Conservation (phyloP, 2,113 vertebrate genomes). For the Ploceus nigricollis region DNA sequence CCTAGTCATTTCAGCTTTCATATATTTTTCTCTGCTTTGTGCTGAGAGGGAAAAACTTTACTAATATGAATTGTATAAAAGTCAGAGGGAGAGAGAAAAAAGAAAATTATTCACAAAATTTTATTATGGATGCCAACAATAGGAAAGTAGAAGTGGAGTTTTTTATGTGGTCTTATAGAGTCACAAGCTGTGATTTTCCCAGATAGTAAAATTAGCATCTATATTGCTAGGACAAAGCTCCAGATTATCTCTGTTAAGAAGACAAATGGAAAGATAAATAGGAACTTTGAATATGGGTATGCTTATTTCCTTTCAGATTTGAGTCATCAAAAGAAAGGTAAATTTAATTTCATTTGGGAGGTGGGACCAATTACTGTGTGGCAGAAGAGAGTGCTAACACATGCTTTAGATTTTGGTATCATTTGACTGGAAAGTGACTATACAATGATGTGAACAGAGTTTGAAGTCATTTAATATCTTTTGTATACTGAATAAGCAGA, state of each 20-base stretch:
- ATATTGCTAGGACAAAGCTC: conserved; percentile 5
- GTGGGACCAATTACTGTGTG: conserved; percentile 1
- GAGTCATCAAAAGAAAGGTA: conserved; percentile 25
- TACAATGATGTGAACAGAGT: neutral
- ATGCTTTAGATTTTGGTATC: neutral
- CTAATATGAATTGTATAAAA: neutral
- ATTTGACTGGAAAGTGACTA: neutral
- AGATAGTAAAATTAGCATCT: conserved; percentile 34
- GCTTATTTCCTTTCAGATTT: conserved; percentile 3
- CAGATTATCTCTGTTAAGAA: neutral
- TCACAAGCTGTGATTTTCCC: neutral
- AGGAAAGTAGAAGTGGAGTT: neutral
- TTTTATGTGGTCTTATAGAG: neutral
- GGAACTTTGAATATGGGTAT: neutral
- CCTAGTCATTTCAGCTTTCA: neutral
- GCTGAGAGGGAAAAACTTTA: neutral
- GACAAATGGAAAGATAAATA: conserved; percentile 21
- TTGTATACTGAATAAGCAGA: neutral
- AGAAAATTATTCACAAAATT: neutral
- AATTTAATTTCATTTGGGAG: conserved; percentile 27
- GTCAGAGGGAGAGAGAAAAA: neutral
- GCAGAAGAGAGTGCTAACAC: neutral
- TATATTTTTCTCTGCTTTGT: neutral
- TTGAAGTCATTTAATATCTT: neutral
- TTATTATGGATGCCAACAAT: neutral